phyloP scores from a whole-genome alignment of 2,113 vertebrate species.

The Saiga tatarica region DNA sequence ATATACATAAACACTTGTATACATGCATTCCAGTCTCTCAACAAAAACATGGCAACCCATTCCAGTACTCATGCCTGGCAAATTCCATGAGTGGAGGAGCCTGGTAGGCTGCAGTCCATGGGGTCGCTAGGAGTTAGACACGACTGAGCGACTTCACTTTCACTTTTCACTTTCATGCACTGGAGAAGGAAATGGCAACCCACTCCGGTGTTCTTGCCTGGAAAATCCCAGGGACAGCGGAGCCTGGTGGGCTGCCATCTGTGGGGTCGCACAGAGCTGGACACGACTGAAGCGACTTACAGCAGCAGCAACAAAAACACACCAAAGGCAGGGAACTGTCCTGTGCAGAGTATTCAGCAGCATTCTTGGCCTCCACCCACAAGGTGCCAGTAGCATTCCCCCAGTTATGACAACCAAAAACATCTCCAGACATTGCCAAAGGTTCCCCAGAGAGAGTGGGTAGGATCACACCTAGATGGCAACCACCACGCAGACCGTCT shows the following conservation, averaged over 20 bases:
- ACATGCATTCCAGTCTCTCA: background rate
- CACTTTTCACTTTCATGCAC: too few species aligned
- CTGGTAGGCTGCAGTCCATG: too few species aligned
- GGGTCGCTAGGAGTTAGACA: too few species aligned
- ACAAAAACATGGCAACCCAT: background rate
- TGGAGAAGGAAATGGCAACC: too few species aligned
- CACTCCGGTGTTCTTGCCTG: too few species aligned
- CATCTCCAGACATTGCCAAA: background rate
- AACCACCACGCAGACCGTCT: background rate
- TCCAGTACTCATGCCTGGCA: too few species aligned
- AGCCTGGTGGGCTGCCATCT: too few species aligned
- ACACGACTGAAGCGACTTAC: too few species aligned
- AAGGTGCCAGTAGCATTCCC: background rate
- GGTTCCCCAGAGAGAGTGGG: background rate
- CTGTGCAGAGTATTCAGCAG: background rate
- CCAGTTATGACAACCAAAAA: background rate
- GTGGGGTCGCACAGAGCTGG: too few species aligned
- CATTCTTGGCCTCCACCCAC: background rate
- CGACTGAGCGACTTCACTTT: too few species aligned
- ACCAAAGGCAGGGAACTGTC: fast-evolving
- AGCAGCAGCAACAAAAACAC: background rate
- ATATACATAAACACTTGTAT: background rate
- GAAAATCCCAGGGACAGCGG: too few species aligned
- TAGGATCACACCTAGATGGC: background rate
- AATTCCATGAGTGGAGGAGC: too few species aligned